These are phyloP conservation scores for Calyptommatus sinebrachiatus DNA, from an alignment of 2,113 vertebrate species.

Conservation along the genomic window DNA sequence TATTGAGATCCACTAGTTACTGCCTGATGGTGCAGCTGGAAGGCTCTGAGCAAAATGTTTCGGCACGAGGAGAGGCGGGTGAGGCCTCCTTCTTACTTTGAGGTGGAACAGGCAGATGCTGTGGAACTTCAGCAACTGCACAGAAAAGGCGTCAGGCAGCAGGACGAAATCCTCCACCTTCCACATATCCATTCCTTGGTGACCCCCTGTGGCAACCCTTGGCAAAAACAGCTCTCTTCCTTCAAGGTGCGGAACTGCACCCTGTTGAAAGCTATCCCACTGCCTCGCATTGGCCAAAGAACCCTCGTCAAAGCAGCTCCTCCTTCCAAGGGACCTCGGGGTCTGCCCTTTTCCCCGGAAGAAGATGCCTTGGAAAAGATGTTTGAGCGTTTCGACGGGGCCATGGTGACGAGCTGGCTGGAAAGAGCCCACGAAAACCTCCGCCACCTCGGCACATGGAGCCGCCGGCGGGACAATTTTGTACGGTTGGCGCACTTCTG, in stretches of 20 bases:
- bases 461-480: conserved; percentile 28
- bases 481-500: conserved; percentile 57
- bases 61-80: conserved; percentile 34
- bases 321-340: conserved; percentile 32
- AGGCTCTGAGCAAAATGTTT: not conserved
- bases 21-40: conserved; percentile 19
- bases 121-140: not conserved
- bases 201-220: conserved; percentile 24
- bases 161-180: conserved; percentile 32
- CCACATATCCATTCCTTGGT: not conserved
- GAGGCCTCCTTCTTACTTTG: not conserved
- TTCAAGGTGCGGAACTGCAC: conserved; percentile 40
- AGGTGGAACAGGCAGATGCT: conserved; percentile 38
- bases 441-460: conserved; percentile 8
- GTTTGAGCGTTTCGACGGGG: not conserved
- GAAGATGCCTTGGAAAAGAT: not conserved
- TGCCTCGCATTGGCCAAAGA: conserved; percentile 29
- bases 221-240: conserved; percentile 38
- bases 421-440: conserved; percentile 20
- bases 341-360: conserved; percentile 26
- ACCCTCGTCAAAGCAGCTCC: conserved; percentile 31
- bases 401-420: conserved; percentile 31
- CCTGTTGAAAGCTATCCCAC: conserved; percentile 26
- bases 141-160: conserved; percentile 12
- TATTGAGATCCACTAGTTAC: conserved; percentile 79